These are phyloP conservation scores for Bos indicus DNA, from an alignment of 2,113 vertebrate species.

Conservation along the genomic window DNA sequence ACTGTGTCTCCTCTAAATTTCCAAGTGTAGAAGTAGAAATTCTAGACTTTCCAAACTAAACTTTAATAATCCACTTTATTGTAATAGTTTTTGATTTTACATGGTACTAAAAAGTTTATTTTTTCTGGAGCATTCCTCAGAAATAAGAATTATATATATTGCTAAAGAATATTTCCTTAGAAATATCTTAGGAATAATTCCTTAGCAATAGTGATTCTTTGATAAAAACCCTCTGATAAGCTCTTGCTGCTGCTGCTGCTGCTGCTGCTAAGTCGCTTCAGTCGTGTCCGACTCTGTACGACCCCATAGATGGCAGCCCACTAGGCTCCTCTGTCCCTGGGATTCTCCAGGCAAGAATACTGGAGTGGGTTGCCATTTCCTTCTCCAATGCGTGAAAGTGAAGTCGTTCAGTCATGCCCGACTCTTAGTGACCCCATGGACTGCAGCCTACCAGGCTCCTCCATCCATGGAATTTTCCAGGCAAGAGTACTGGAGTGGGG, in stretches of 20 bases:
- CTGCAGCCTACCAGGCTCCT: too few relatives aligned
- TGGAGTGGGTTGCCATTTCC: too few relatives aligned
- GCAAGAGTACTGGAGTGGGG: too few relatives aligned
- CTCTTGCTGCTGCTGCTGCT: background rate
- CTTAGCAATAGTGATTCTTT: background rate
- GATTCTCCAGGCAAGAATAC: too few relatives aligned
- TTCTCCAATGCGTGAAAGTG: too few relatives aligned
- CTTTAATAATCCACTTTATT: background rate
- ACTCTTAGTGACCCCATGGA: too few relatives aligned
- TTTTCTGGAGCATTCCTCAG: background rate
- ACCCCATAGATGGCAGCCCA: too few relatives aligned
- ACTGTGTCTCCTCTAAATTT: background rate
- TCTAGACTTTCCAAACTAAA: background rate
- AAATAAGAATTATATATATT: background rate
- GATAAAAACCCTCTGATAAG: background rate
- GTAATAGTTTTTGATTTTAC: background rate
- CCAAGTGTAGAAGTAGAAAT: background rate
- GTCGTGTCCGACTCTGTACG: too few relatives aligned
- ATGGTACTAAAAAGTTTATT: background rate
- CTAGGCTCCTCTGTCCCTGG: too few relatives aligned
- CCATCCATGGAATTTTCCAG: too few relatives aligned
- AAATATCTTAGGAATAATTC: background rate
- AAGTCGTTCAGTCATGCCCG: too few relatives aligned
- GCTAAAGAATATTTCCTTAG: background rate
- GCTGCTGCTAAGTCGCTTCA: too few relatives aligned